Conservation (phyloP, 2,797 vertebrate genomes). For the Dendrocincla fuliginosa region DNA sequence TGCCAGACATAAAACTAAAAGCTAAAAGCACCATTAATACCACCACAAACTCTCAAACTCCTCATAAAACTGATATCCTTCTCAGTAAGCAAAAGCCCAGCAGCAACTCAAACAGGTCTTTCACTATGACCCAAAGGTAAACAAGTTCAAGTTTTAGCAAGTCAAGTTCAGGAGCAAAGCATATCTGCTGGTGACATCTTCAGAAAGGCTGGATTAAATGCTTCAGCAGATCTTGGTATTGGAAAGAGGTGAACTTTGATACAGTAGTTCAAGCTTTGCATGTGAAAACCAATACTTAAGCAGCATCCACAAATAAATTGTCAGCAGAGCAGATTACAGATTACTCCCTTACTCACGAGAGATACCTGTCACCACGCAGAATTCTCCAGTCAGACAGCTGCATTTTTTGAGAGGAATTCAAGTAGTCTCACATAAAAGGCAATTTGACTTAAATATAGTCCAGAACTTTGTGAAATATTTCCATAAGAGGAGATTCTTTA, state of each 20-base stretch:
- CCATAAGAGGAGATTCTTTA: not conserved
- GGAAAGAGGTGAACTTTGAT: not conserved
- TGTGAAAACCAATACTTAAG: not conserved
- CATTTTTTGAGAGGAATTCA: not conserved
- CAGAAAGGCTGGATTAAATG: not conserved
- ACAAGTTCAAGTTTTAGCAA: not conserved
- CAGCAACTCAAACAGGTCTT: not conserved
- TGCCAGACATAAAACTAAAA: not conserved
- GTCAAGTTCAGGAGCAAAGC: not conserved
- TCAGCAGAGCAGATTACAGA: not conserved
- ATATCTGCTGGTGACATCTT: not conserved
- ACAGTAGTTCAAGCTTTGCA: not conserved
- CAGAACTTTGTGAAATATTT: not conserved
- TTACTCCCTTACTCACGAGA: not conserved
- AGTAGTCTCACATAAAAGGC: not conserved
- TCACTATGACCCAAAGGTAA: not conserved
- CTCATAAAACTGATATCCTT: not conserved
- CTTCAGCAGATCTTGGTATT: not conserved
- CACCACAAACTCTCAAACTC: not conserved
- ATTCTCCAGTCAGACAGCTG: not conserved
- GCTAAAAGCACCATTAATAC: not conserved
- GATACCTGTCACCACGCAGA: not conserved
- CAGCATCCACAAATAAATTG: not conserved
- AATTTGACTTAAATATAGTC: not conserved
- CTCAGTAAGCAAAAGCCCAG: not conserved